Evolutionary conservation across 2,888 invertebrate species (phyloP), one percentile per base, ranked within the genome.

Genomic region (Oegoconia quadripuncta): DNA sequence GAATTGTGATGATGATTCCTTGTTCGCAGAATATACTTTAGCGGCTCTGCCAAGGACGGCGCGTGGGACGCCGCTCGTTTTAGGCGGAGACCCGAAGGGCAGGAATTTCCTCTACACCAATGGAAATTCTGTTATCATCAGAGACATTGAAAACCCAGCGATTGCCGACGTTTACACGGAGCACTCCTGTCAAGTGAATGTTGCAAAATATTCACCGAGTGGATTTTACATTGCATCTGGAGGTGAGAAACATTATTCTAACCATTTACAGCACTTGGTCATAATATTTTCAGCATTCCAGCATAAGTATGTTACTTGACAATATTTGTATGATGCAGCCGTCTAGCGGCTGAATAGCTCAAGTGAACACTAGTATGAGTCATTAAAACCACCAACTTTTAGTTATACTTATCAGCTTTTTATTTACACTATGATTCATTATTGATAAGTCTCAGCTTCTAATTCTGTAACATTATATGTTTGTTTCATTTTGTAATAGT

Each of bases 191-290:
- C 91, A 93, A 66, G 97, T 98, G 3, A 97, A 96, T 73, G 97
- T 98, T 41, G 99, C 99, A 43, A 98, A 98, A 82, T 99, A 98
- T 81, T 97, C 98, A 16, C 99, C 98, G 6, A 97, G 96, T 79
- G 97, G 98, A 51, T 98, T 96, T 87, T 99, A 99, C 82, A 98
- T 99, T 64, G 97, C 98, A 27, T 99, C 99, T 50, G 99, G 97
- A 88, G 97, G 97, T 97, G 89, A 89, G 77, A 18, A 14, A n/a
- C 11, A 3, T 6, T 25, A 9, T 26, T 26, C 22, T n/a, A n/a
- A n/a, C n/a, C n/a, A n/a, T n/a, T n/a, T n/a, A n/a, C n/a, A n/a
- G n/a, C n/a, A n/a, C n/a, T n/a, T n/a, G n/a, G n/a, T n/a, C n/a
- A n/a, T n/a, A n/a, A n/a, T n/a, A n/a, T n/a, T n/a, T n/a, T n/a